A percentile compares a stretch with the other conserved stretches of the same genome.
These are phyloP conservation scores for Lindbergichthys nudifrons DNA, from an alignment of 2,797 vertebrate genomes.

Conservation along the genomic window DNA sequence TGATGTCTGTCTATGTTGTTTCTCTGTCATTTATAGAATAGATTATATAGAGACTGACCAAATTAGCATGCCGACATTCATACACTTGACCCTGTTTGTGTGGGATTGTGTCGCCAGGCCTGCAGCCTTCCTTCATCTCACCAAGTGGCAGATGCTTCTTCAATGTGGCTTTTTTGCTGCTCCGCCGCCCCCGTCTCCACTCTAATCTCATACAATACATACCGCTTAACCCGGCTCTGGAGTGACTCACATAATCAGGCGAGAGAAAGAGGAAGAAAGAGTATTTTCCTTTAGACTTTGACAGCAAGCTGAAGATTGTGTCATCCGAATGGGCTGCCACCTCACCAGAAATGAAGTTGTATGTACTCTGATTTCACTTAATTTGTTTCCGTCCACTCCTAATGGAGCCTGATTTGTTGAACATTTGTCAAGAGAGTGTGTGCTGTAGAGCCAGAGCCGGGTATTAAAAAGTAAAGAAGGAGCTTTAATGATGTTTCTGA, in stretches of 20 bases:
- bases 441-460: slow-evolving; percentile 2
- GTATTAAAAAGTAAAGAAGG: slow-evolving; percentile 31
- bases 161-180: neutral
- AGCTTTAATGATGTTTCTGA: slow-evolving; percentile 48
- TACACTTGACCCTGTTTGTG: slow-evolving; percentile 15
- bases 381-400: slow-evolving; percentile 28
- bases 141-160: slow-evolving; percentile 34
- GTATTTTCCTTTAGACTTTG: slow-evolving; percentile 37
- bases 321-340: slow-evolving; percentile 63
- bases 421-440: slow-evolving; percentile 21
- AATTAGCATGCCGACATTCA: slow-evolving; percentile 31
- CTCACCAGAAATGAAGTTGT: slow-evolving; percentile 64
- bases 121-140: slow-evolving; percentile 23
- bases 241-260: slow-evolving; percentile 47
- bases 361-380: slow-evolving; percentile 61
- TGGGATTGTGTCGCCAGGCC: slow-evolving; percentile 3
- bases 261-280: slow-evolving; percentile 39
- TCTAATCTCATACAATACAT: slow-evolving; percentile 65
- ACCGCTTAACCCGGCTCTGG: slow-evolving; percentile 45
- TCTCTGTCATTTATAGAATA: slow-evolving; percentile 20
- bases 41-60: slow-evolving; percentile 19
- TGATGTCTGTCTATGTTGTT: slow-evolving; percentile 24
- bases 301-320: slow-evolving; percentile 48
- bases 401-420: slow-evolving; percentile 18
- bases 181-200: slow-evolving; percentile 1